Evolutionary conservation across 2,113 vertebrate genomes (phyloP).

Genomic region (Sinocyclocheilus anophthalmus): DNA sequence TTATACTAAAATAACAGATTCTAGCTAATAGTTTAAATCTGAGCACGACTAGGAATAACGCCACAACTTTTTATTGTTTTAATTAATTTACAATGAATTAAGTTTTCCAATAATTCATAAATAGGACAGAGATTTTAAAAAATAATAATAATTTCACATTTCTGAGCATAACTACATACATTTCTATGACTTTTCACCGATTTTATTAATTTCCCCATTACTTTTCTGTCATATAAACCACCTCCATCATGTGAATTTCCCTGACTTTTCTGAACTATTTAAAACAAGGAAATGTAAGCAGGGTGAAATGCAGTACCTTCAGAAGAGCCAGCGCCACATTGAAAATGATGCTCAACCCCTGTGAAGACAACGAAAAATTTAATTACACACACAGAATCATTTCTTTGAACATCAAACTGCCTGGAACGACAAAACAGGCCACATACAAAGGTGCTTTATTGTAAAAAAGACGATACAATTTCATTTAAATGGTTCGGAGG

Average conservation of each 20-base stretch:
- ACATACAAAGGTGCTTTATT: neutral
- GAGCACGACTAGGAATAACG: neutral
- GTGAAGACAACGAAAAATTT: conserved; percentile 60
- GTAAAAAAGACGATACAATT: neutral
- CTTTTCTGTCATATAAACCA: neutral
- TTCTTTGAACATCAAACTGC: neutral
- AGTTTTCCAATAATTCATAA: neutral
- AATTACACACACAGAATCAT: neutral
- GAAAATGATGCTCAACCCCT: conserved; percentile 97
- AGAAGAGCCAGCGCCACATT: conserved; percentile 95
- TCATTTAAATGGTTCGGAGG: neutral
- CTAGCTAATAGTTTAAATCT: neutral
- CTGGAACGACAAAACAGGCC: neutral
- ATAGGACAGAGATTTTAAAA: neutral
- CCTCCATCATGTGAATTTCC: neutral
- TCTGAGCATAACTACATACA: neutral
- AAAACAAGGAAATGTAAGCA: neutral
- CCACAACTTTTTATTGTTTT: neutral
- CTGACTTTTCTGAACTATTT: neutral
- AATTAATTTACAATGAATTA: neutral
- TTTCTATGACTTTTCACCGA: neutral
- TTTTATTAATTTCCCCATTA: neutral
- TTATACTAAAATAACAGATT: neutral
- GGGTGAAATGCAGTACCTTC: conserved; percentile 78
- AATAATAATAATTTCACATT: neutral